Percentiles rank a stretch among this genome's conserved stretches.
Conservation (phyloP, 2,113 vertebrate species). For the Aplodontia rufa region DNA sequence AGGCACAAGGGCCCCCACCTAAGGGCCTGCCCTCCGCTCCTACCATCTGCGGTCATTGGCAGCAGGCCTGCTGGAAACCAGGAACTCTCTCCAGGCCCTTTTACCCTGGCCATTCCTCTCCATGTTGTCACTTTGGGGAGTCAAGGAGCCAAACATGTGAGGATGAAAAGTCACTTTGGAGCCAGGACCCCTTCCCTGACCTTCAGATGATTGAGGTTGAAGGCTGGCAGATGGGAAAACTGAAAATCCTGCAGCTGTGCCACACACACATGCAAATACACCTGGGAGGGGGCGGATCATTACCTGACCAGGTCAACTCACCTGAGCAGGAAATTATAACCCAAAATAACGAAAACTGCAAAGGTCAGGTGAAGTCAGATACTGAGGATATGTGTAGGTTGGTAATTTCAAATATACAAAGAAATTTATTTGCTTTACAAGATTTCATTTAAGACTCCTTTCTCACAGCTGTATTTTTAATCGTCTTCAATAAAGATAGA, state of each 20-base stretch:
- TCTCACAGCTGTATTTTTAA: background rate
- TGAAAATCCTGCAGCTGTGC: background rate
- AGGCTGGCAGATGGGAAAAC: background rate
- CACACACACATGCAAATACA: accelerated
- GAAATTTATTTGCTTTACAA: background rate
- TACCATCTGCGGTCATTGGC: constrained; percentile 82
- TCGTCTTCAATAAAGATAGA: background rate
- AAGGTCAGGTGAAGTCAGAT: background rate
- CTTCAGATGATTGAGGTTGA: background rate
- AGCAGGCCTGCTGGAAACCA: constrained; percentile 76
- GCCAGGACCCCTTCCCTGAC: background rate
- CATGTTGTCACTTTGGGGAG: constrained; percentile 51
- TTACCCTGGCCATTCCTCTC: background rate
- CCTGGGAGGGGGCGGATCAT: no score
- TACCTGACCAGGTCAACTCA: no score
- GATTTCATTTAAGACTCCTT: constrained; percentile 10
- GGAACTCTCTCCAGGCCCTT: constrained; percentile 74
- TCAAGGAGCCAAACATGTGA: constrained; percentile 40
- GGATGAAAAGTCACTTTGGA: background rate
- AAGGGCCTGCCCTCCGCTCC: constrained; percentile 66
- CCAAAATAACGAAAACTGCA: background rate
- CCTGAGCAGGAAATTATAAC: background rate
- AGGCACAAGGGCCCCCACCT: constrained; percentile 75
- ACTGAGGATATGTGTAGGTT: background rate
- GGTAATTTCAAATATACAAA: background rate